phyloP scores from a whole-genome alignment of 2,113 vertebrate species.

The Chaenocephalus aceratus region DNA sequence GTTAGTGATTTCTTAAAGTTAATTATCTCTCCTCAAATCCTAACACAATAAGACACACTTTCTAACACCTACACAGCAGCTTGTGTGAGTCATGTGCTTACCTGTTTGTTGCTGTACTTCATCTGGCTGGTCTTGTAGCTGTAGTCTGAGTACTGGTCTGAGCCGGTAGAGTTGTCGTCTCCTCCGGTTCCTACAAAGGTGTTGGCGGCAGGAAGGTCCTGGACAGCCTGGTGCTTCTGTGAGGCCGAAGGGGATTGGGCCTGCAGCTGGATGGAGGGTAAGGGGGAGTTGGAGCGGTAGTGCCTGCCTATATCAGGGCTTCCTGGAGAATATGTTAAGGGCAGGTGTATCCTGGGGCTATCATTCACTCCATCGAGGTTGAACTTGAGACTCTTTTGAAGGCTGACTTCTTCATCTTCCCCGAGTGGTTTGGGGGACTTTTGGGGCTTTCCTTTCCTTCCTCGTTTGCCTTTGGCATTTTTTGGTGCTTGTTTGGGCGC shows the following conservation, averaged over 20 bases:
- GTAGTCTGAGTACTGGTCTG: slow-evolving; percentile 99
- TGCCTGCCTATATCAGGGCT: slow-evolving; percentile 97
- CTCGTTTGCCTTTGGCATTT: slow-evolving; percentile 91
- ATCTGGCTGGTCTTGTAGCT: slow-evolving; percentile 97
- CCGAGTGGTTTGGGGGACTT: slow-evolving; percentile 93
- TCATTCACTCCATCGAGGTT: slow-evolving; percentile 94
- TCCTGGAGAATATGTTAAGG: slow-evolving; percentile 96
- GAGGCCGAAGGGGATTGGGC: slow-evolving; percentile 97
- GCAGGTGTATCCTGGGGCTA: slow-evolving; percentile 97
- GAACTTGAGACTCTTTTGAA: slow-evolving; percentile 97
- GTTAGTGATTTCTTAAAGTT: background rate
- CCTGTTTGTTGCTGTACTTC: slow-evolving; percentile 99
- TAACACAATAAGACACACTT: slow-evolving; percentile 14
- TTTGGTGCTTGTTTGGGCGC: slow-evolving; percentile 95
- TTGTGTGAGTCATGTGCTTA: slow-evolving; percentile 84
- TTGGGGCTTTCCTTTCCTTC: slow-evolving; percentile 93
- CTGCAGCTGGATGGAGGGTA: slow-evolving; percentile 98
- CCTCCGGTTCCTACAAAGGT: slow-evolving; percentile 98
- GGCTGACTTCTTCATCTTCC: slow-evolving; percentile 90
- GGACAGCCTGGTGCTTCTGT: slow-evolving; percentile 98
- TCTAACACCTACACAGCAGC: slow-evolving; percentile 10
- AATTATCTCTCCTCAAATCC: background rate
- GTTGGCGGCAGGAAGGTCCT: slow-evolving; percentile 97
- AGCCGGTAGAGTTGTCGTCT: slow-evolving; percentile 97
- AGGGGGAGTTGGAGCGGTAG: slow-evolving; percentile 97